Evolutionary conservation across 2,113 vertebrate species (phyloP).

Genomic region (Chloropsis hardwickii): DNA sequence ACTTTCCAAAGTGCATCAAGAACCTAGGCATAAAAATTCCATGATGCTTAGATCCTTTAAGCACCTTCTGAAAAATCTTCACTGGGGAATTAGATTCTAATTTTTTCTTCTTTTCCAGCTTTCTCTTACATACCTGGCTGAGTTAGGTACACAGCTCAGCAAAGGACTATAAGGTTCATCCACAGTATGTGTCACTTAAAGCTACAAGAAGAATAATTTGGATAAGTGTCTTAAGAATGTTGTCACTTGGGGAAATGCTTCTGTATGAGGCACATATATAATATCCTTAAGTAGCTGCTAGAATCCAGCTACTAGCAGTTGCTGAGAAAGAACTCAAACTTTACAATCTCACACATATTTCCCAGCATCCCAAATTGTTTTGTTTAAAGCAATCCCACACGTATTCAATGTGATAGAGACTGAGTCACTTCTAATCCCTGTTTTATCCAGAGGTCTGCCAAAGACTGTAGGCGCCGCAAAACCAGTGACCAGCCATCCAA

Average conservation of each 20-base stretch:
- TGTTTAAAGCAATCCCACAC: neutral
- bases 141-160: neutral
- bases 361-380: neutral
- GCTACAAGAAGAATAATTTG: neutral
- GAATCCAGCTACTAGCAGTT: neutral
- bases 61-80: neutral
- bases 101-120: neutral
- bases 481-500: conserved; percentile 90
- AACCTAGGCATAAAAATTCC: neutral
- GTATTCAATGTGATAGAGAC: neutral
- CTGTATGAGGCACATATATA: neutral
- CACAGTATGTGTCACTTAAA: neutral
- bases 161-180: neutral
- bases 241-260: neutral
- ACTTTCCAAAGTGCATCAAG: neutral
- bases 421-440: neutral
- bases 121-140: neutral
- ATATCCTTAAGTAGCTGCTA: neutral
- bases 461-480: conserved; percentile 81
- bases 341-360: neutral
- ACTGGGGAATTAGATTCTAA: neutral
- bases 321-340: neutral
- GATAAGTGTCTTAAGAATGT: neutral
- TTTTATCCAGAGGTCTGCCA: conserved; percentile 56
- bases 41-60: neutral